A percentile compares a stretch with the other conserved stretches of the same genome.
These are phyloP conservation scores for Catamblyrhynchus diadema DNA, from an alignment of 2,797 vertebrate species.

Conservation along the genomic window DNA sequence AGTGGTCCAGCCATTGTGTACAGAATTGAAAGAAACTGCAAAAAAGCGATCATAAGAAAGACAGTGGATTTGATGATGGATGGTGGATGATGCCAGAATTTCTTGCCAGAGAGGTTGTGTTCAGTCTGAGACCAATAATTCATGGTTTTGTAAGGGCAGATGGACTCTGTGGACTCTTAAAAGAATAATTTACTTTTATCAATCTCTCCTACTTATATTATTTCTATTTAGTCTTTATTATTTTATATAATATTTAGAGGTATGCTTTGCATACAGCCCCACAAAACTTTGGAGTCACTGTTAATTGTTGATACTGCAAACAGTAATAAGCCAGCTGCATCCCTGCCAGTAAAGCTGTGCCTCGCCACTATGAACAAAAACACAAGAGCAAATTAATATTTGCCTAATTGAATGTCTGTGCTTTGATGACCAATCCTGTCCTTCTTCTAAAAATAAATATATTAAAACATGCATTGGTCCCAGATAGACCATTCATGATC, in stretches of 20 bases:
- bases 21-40: neutral
- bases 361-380: neutral
- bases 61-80: neutral
- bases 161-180: neutral
- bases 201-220: neutral
- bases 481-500: neutral
- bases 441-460: neutral
- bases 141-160: neutral
- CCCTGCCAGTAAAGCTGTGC: neutral
- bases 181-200: neutral
- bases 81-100: neutral
- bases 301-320: neutral
- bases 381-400: neutral
- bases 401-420: neutral
- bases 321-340: neutral
- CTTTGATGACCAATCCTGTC: neutral
- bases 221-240: neutral
- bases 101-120: neutral
- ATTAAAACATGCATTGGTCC: neutral
- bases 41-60: neutral
- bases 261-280: neutral
- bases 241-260: neutral
- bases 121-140: neutral
- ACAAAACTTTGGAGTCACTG: neutral
- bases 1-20: neutral